Evolutionary conservation across 2,113 vertebrate genomes (phyloP), one percentile per base, ranked within the genome.

Genomic region (Leucosticte australis): DNA sequence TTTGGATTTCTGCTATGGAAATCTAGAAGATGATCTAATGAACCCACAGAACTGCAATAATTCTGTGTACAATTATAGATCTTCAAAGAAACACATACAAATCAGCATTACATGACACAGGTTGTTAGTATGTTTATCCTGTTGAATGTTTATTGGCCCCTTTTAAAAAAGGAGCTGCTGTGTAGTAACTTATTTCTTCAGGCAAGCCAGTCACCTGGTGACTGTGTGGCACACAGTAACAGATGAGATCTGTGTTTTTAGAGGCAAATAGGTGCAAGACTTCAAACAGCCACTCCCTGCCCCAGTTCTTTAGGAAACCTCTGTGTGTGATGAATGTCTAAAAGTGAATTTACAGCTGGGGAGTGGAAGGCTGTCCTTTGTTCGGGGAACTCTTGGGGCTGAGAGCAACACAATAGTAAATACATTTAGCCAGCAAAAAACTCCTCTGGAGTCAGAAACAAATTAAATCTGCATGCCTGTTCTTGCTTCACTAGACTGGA

Each of bases 401-500:
- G 28, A 52, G 57, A 82, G 28, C 20, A 82, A 33, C 53, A 87
- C 77, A 92, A 93, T 94, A 49, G 73, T 62, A 91, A 93, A 88
- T 76, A 56, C 39, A 30, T 73, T 75, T 63, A 92, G 35, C 31
- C 68, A 44, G 60, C 1, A 3, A 89, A 76, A 62, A 81, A 69
- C 65, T 78, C 41, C 64, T 86, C 83, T 2, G 1, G 68, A 91
- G 83, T 82, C 57, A 89, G 67, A 83, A 93, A 49, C 76, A 92
- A 95, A 96, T 96, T 87, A 79, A 92, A 95, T 87, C 89, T 85
- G 70, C 42, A 60, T 42, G 44, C 81, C n/a, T 83, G 53, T 94
- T 89, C 87, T 91, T 82, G 92, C 93, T 93, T 95, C 96, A 71
- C 42, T 92, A 65, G 78, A 56, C 92, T 94, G 69, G 87, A 97